These are phyloP conservation scores for Dicrostonyx torquatus DNA, from an alignment of 2,797 vertebrate species.

Conservation along the genomic window DNA sequence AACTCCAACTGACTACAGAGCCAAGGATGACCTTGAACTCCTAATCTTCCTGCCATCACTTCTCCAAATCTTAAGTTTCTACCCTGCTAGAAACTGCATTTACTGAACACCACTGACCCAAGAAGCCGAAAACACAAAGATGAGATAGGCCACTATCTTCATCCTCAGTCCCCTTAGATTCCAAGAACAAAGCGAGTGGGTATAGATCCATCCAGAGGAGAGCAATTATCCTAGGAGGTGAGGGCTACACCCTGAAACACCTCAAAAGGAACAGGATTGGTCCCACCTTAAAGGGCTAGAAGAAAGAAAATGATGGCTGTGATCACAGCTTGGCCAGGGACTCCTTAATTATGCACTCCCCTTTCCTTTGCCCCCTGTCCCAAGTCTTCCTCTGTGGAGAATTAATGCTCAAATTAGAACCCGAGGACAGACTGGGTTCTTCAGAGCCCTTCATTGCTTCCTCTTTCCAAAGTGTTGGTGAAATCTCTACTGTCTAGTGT, in stretches of 20 bases:
- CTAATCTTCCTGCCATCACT: not conserved
- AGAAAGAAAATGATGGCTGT: not conserved
- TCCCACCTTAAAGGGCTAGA: not conserved
- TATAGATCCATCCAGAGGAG: not conserved
- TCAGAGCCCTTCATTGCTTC: too few relatives aligned
- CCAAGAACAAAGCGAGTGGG: not conserved
- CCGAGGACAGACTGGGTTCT: not conserved
- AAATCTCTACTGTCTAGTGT: not conserved
- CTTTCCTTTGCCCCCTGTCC: too few relatives aligned
- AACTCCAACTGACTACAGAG: too few relatives aligned
- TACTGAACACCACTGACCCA: not conserved
- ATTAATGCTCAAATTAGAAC: not conserved
- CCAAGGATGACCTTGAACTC: not conserved
- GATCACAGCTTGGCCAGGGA: not conserved
- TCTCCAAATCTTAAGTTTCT: not conserved
- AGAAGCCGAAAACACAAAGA: not conserved
- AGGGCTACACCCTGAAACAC: not conserved
- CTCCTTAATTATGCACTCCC: not conserved
- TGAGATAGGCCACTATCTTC: not conserved
- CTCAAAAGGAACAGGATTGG: not conserved
- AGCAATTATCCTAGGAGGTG: not conserved
- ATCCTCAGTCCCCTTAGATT: not conserved
- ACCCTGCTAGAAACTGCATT: not conserved
- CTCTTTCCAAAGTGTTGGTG: not conserved
- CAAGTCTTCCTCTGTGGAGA: not conserved